Conservation (phyloP, 2,797 vertebrate genomes). For the Hemibagrus guttatus region DNA sequence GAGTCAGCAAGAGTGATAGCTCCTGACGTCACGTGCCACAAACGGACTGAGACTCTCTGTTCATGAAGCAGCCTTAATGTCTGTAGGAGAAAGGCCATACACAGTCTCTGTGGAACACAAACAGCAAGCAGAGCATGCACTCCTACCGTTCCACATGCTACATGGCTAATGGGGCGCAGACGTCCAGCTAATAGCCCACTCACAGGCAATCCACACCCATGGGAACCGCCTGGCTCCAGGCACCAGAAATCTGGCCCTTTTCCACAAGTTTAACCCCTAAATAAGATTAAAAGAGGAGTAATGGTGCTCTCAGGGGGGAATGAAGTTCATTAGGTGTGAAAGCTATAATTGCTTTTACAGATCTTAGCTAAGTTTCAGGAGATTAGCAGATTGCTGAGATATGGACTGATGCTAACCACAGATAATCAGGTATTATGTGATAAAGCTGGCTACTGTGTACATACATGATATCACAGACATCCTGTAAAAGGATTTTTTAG, state of each 20-base stretch:
- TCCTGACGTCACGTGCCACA: slow-evolving; percentile 7
- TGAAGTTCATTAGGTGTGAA: slow-evolving; percentile 25
- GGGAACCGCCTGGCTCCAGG: slow-evolving; percentile 34
- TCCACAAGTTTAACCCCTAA: slow-evolving; percentile 13
- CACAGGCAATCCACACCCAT: slow-evolving; percentile 53
- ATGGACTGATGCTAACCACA: slow-evolving; percentile 13
- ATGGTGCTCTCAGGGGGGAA: slow-evolving; percentile 12
- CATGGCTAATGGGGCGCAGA: slow-evolving; percentile 56
- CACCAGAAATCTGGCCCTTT: slow-evolving; percentile 43
- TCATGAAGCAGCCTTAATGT: not conserved
- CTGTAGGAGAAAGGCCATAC: slow-evolving; percentile 21
- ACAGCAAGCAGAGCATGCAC: slow-evolving; percentile 32
- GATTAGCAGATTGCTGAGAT: slow-evolving; percentile 45
- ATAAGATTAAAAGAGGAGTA: not conserved
- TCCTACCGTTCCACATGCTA: slow-evolving; percentile 55
- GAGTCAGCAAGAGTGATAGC: not conserved
- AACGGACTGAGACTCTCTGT: not conserved
- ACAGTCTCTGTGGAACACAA: slow-evolving; percentile 44
- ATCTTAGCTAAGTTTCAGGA: slow-evolving; percentile 34
- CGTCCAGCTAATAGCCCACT: slow-evolving; percentile 55
- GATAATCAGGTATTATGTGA: slow-evolving; percentile 34
- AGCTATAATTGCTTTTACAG: slow-evolving; percentile 30
- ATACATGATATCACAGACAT: not conserved
- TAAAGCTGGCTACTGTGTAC: slow-evolving; percentile 3
- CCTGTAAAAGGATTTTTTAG: not conserved